These are phyloP conservation scores for Morphnarchus princeps DNA, from an alignment of 2,113 vertebrate species.

Conservation along the genomic window DNA sequence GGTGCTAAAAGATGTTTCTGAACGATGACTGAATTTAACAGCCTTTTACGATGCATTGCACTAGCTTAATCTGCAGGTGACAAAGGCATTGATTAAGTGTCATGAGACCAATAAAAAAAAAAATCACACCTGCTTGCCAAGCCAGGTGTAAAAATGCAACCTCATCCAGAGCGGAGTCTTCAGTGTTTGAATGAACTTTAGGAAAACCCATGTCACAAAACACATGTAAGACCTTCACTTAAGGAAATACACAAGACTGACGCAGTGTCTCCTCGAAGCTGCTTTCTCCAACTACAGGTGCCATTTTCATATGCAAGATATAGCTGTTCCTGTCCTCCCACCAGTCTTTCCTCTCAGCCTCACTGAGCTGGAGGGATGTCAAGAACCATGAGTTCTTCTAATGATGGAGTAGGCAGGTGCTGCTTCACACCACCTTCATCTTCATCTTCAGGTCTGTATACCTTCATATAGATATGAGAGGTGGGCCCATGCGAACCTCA, in stretches of 20 bases:
- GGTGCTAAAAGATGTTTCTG: slow-evolving; percentile 19
- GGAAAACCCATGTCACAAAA: background rate
- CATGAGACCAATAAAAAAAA: background rate
- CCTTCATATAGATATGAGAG: background rate
- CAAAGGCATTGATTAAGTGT: slow-evolving; percentile 5
- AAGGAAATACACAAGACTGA: background rate
- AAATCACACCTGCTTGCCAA: background rate
- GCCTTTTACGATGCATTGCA: background rate
- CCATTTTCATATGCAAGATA: background rate
- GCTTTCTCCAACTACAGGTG: background rate
- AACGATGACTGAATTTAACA: background rate
- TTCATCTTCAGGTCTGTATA: background rate
- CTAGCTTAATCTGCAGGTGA: slow-evolving; percentile 6
- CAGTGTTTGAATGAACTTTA: background rate
- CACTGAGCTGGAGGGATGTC: background rate
- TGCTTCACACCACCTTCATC: background rate
- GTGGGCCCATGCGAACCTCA: too few relatives aligned
- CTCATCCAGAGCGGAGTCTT: background rate
- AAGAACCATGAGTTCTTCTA: background rate
- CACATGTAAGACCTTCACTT: background rate
- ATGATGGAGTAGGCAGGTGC: background rate
- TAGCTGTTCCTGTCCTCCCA: background rate
- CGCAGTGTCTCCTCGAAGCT: background rate
- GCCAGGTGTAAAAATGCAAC: background rate
- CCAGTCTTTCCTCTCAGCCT: background rate